Percentiles rank a stretch among this genome's conserved stretches.
Evolutionary conservation across 2,888 invertebrate genomes (phyloP).

Genomic region (Cataglyphis rosenhaueri): DNA sequence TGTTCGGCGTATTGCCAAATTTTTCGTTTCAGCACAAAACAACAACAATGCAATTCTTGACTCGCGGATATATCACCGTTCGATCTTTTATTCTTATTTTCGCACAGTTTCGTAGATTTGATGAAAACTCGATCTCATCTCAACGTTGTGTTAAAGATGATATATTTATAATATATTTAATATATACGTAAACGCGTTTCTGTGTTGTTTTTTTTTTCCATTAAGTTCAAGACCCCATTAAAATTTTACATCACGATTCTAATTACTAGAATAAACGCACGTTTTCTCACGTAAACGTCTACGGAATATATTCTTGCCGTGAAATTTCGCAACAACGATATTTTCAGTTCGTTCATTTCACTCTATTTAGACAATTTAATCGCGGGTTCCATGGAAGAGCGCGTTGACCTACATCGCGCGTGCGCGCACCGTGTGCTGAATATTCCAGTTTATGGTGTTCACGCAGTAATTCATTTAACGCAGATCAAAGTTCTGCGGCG

Average conservation of each 20-base stretch:
- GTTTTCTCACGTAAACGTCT: slow-evolving; percentile 5
- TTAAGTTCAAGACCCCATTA: not conserved
- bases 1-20: slow-evolving; percentile 1
- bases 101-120: not conserved
- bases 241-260: not conserved
- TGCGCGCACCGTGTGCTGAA: slow-evolving; percentile 42
- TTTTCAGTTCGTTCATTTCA: slow-evolving; percentile 6
- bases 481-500: slow-evolving; percentile 55
- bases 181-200: not conserved
- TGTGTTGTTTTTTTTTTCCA: not conserved
- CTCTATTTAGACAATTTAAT: slow-evolving; percentile 40
- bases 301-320: not conserved
- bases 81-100: not conserved
- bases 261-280: not conserved
- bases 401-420: slow-evolving; percentile 38
- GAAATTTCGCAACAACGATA: slow-evolving; percentile 26
- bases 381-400: slow-evolving; percentile 7
- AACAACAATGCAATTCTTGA: not conserved
- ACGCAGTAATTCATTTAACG: slow-evolving; percentile 55
- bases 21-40: not conserved
- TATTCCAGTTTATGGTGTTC: slow-evolving; percentile 56
- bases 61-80: not conserved
- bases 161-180: not conserved
- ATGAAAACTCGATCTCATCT: not conserved
- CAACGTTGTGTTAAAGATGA: not conserved